Conservation (phyloP, 2,113 vertebrate genomes). For the Odontesthes bonariensis region DNA sequence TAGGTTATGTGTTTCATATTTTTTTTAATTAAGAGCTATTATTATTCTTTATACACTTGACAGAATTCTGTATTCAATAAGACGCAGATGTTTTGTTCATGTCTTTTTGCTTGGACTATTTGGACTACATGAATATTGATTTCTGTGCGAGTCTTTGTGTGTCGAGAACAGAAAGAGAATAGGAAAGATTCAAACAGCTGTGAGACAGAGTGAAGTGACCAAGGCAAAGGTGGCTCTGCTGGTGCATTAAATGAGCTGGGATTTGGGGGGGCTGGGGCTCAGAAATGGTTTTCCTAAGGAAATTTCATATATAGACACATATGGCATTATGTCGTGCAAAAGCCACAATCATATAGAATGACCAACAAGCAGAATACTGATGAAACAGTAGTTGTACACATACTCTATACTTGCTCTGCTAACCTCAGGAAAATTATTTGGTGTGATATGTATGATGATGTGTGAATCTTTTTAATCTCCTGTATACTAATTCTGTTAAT, state of each 20-base stretch:
- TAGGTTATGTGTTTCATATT: too few relatives aligned
- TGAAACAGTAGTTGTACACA: background rate
- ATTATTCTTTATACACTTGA: background rate
- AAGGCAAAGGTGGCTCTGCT: constrained; percentile 55
- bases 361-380: constrained; percentile 10
- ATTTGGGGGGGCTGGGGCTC: constrained; percentile 69
- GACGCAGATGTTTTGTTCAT: background rate
- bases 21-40: background rate
- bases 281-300: constrained; percentile 72
- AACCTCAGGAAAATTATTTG: too few relatives aligned
- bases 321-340: background rate
- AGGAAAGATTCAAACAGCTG: constrained; percentile 49
- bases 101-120: constrained; percentile 3
- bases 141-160: constrained; percentile 8
- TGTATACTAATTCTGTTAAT: too few relatives aligned
- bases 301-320: constrained; percentile 25
- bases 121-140: background rate
- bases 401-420: background rate
- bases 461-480: background rate
- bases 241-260: constrained; percentile 80
- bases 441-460: background rate
- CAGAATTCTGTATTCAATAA: background rate
- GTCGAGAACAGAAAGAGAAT: constrained; percentile 15
- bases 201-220: constrained; percentile 44
- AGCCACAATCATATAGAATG: background rate